Base-by-base conservation (phyloP, 2,797 vertebrate species). In the Holocentrus rufus region DNA sequence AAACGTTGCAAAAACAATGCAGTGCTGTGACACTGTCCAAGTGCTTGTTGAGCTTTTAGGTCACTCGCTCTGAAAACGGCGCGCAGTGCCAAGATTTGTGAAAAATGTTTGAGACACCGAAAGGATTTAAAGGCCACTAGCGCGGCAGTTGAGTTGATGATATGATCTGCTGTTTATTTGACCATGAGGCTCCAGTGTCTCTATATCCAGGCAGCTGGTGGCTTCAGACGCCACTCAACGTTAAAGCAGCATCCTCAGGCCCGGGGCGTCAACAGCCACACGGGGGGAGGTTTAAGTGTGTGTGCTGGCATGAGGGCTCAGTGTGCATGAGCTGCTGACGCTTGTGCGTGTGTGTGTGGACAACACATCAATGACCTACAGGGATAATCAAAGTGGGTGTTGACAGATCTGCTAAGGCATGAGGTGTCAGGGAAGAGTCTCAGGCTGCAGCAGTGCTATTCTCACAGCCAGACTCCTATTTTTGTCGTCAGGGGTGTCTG, bases 391-490 rank as follows among this genome's bases (percentile, higher is more conserved):
- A 20, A 30, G 36, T n/a, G 36, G 34, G 42, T 57, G 31, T 5
- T 67, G 61, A 75, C 44, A 54, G 49, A 64, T 72, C 30, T 67
- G 58, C 69, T 39, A 42, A 74, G 36, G 59, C 11, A 25, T 31
- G 54, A 52, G 55, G 62, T 18, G 58, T 59, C 25, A 68, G 20
- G 56, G 53, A 58, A 39, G 50, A 62, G 22, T 11, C 3, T 2
- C 39, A 49, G 39, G 69, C 66, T 54, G 49, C 57, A 71, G 65
- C 23, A 1, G 31, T 0, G 50, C 63, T 66, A 36, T 60, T 79
- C 64, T 72, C 68, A 63, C 63, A 80, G 69, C 25, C 47, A 55
- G 22, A 17, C 2, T 27, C 20, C 82, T 72, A 72, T 83, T 87
- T 76, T 57, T 65, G 44, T 56, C 54, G 57, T 73, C 76, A 13